phyloP scores from a whole-genome alignment of 2,888 invertebrate genomes.

The Drosophila fulvimacula region DNA sequence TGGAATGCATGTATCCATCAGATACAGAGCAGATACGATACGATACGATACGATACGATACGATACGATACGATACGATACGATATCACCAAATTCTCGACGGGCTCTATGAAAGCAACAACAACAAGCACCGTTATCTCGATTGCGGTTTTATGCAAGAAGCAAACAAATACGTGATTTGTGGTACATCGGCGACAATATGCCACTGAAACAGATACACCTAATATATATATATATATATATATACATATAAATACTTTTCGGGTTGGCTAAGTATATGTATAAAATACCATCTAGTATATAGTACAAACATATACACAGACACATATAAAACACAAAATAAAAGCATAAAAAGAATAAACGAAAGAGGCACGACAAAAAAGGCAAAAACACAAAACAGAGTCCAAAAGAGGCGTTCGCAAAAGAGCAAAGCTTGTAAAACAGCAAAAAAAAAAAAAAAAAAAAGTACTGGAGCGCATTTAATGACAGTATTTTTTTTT shows the following conservation, averaged over 20 bases:
- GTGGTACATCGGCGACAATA: conserved; percentile 34
- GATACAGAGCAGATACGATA: conserved; percentile 18
- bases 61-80: background rate
- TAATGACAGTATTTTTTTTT: background rate
- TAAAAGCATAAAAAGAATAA: conserved; percentile 6
- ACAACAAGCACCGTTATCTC: conserved; percentile 48
- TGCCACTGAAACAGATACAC: conserved; percentile 19
- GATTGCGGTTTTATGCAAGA: conserved; percentile 57
- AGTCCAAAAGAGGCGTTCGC: conserved; percentile 37
- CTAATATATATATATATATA: background rate
- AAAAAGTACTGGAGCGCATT: conserved; percentile 1
- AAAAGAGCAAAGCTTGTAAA: conserved; percentile 52
- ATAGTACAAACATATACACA: background rate
- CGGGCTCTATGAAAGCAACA: conserved; percentile 8
- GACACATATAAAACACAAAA: background rate
- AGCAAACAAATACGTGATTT: conserved; percentile 63
- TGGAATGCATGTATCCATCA: conserved; percentile 27
- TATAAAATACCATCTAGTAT: conserved; percentile 34
- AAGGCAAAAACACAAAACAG: conserved; percentile 15
- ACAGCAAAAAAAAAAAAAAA: conserved; percentile 7
- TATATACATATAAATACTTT: conserved; percentile 14
- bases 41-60: conserved; percentile 6
- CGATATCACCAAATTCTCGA: conserved; percentile 21
- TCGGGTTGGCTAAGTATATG: conserved; percentile 33
- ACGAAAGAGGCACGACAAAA: conserved; percentile 8